These are phyloP conservation scores for Coluber constrictor DNA, from an alignment of 2,797 vertebrate species.

Conservation along the genomic window DNA sequence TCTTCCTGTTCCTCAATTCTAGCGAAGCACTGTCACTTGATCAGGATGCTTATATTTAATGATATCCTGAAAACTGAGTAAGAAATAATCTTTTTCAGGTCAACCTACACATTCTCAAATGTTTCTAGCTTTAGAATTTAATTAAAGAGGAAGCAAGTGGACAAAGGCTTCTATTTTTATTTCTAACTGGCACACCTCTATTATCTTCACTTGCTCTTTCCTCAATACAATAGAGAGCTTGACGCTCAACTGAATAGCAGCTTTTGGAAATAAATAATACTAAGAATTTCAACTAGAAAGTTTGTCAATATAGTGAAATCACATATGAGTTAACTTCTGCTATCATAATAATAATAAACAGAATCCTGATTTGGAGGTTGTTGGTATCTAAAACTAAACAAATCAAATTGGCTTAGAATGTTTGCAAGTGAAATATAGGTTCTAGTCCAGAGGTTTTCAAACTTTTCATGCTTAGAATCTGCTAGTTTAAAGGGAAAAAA, in stretches of 20 bases:
- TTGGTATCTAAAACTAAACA: neutral
- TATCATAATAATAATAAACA: neutral
- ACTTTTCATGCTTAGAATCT: neutral
- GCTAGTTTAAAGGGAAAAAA: neutral
- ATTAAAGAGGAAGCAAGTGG: constrained; percentile 22
- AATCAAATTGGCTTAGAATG: neutral
- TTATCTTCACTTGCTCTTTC: constrained; percentile 16
- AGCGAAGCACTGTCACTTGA: constrained; percentile 4
- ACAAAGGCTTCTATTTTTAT: constrained; percentile 16
- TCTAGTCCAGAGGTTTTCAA: neutral
- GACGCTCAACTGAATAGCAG: neutral
- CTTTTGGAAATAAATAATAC: neutral
- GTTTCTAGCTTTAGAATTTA: constrained; percentile 24
- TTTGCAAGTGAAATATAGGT: neutral
- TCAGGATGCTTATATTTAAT: neutral
- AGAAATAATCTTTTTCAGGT: constrained; percentile 16
- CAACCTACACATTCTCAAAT: neutral
- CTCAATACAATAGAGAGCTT: neutral
- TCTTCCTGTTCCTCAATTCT: neutral
- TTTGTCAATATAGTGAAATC: neutral
- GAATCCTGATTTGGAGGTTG: neutral
- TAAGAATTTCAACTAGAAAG: neutral
- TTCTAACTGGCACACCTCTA: constrained; percentile 6
- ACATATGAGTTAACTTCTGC: neutral
- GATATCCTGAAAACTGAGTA: constrained; percentile 3